phyloP scores from a whole-genome alignment of 2,797 vertebrate genomes.

The Adelosebastes latens region DNA sequence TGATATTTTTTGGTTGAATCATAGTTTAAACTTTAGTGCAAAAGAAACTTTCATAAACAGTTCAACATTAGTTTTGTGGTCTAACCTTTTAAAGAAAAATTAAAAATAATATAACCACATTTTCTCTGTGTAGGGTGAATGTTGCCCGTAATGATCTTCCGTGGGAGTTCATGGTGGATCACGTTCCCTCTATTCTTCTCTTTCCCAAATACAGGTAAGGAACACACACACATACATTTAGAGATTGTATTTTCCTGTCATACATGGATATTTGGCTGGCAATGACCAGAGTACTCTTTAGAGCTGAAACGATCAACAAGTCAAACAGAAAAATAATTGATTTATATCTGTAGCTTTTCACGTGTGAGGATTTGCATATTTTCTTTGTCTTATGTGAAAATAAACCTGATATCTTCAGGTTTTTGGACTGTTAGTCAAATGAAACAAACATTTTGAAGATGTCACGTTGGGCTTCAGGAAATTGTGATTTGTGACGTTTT shows the following conservation, averaged over 20 bases:
- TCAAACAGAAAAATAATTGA: not conserved
- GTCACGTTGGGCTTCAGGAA: not conserved
- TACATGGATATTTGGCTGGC: too few species aligned
- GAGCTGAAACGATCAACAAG: not conserved
- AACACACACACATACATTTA: not conserved
- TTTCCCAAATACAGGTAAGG: slow-evolving; percentile 92
- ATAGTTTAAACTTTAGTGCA: not conserved
- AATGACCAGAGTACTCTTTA: too few species aligned
- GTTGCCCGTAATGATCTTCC: slow-evolving; percentile 94
- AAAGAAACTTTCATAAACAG: not conserved
- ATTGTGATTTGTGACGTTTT: not conserved
- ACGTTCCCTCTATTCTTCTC: slow-evolving; percentile 91
- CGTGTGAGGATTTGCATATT: not conserved
- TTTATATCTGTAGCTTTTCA: not conserved
- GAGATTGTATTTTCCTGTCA: not conserved
- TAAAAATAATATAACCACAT: not conserved
- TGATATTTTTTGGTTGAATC: too few species aligned
- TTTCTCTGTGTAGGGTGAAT: slow-evolving; percentile 86
- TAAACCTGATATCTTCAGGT: not conserved
- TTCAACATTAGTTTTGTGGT: not conserved
- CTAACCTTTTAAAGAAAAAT: not conserved
- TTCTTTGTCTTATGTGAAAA: not conserved
- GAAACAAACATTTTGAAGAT: not conserved
- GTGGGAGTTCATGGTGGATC: slow-evolving; percentile 98
- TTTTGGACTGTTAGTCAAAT: not conserved